phyloP scores from a whole-genome alignment of 1,140 invertebrate genomes.

The Drosophila sechellia region DNA sequence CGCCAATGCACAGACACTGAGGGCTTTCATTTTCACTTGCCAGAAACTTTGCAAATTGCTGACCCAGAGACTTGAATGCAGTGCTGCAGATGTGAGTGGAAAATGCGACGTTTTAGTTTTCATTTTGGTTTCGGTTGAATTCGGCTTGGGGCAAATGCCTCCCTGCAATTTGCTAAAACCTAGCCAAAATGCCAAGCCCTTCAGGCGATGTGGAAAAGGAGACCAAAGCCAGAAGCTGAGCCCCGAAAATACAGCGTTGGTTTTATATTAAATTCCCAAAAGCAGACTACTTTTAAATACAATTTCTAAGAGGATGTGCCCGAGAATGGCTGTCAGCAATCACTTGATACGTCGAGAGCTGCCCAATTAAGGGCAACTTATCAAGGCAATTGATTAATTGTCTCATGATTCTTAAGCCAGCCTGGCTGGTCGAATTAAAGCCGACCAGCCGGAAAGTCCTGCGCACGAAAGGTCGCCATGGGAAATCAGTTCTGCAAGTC shows the following conservation, averaged over 20 bases:
- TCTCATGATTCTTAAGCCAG: constrained; percentile 37
- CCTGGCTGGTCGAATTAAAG: constrained; percentile 46
- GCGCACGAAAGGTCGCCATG: constrained; percentile 17
- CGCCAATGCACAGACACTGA: constrained; percentile 19
- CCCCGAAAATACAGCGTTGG: constrained; percentile 1
- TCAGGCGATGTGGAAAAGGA: constrained; percentile 16
- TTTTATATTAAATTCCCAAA: constrained; percentile 11
- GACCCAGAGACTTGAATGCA: constrained; percentile 63
- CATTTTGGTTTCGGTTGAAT: constrained; percentile 38
- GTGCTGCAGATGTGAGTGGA: constrained; percentile 54
- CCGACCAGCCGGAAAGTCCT: constrained; percentile 8
- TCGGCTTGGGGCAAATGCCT: constrained; percentile 39
- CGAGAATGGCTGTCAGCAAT: neutral
- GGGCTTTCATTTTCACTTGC: constrained; percentile 72
- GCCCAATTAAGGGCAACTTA: constrained; percentile 39
- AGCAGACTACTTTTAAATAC: neutral
- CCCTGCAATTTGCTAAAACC: constrained; percentile 67
- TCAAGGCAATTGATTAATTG: constrained; percentile 56
- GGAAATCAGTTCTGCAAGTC: constrained; percentile 44
- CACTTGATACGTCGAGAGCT: constrained; percentile 20
- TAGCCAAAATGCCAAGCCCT: constrained; percentile 31
- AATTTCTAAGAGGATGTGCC: neutral
- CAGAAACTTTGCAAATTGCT: constrained; percentile 54
- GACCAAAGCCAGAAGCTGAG: constrained; percentile 5
- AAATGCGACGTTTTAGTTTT: constrained; percentile 66